Evolutionary conservation across 2,113 vertebrate genomes (phyloP), one percentile per base, ranked within the genome.

Genomic region (Psophia crepitans): DNA sequence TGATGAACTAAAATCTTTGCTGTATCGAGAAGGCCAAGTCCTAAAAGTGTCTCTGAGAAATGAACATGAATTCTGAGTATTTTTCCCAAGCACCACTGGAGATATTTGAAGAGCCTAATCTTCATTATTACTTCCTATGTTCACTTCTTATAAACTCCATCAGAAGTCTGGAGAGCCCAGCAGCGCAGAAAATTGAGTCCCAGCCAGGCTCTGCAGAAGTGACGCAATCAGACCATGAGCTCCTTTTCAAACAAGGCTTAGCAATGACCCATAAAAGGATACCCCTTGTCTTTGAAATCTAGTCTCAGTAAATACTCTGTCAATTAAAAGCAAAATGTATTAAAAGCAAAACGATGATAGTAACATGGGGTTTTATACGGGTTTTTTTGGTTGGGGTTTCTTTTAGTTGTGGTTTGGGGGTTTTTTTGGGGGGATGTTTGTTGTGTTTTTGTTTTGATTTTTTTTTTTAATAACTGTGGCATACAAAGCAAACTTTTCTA

Each of bases 181-280:
- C 23, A 83, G 20, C 0, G 0, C 73, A 89, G 58, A 93, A 92
- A 82, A 92, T n/a, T 70, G 80, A 90, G 37, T 64, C 63, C 84
- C 41, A 77, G 9, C n/a, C 33, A 49, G 65, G 13, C 22, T 73
- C 46, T 61, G 32, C 86, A 66, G 46, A 86, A 54, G 19, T 30
- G 79, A 66, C 0, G 1, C 21, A 63, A 65, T 70, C 26, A 26
- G 71, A 23, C 8, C 83, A 83, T 0, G 0, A 65, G 19, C 19
- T 84, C 9, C 21, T 65, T 80, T 87, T 84, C 69, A 73, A 94
- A 73, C 68, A 89, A 83, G 19, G 7, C 11, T 77, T 92, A 77
- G 19, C 49, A 89, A 32, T 74, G 58, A 81, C 63, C 73, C n/a
- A 41, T 70, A 46, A 65, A 89, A 89, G 8, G 32, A 75, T 3